A percentile compares a stretch with the other conserved stretches of the same genome.
Evolutionary conservation across 1,140 invertebrate genomes (phyloP).

Genomic region (Philopotamus ludificatus): DNA sequence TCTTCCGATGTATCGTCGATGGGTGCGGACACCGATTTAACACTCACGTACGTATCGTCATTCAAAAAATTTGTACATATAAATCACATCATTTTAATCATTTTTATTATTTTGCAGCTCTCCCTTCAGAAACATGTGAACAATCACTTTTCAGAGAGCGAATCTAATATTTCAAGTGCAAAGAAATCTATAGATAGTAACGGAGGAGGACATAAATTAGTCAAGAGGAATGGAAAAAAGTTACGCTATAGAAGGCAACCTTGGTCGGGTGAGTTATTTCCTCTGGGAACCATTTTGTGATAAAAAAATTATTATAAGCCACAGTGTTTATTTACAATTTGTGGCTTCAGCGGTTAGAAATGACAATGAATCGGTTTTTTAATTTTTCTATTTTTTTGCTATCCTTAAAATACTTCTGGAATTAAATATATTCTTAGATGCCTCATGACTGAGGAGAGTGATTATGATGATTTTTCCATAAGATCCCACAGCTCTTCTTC

Average conservation of each 20-base stretch:
- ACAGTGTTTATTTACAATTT: neutral
- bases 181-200: constrained; percentile 63
- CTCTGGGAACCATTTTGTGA: neutral
- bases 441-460: no score
- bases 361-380: no score
- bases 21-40: constrained; percentile 88
- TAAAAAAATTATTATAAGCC: neutral
- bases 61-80: neutral
- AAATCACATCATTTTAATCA: neutral
- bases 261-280: constrained; percentile 65
- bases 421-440: no score
- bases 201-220: constrained; percentile 65
- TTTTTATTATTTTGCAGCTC: no score
- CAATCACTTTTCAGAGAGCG: constrained; percentile 78
- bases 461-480: no score
- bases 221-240: constrained; percentile 82
- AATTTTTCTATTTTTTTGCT: no score
- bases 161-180: constrained; percentile 53
- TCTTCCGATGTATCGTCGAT: constrained; percentile 93
- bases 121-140: constrained; percentile 91
- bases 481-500: no score
- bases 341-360: neutral
- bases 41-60: constrained; percentile 69
- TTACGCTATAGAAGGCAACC: constrained; percentile 79
- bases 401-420: no score